Conservation (phyloP, 1,140 invertebrate species). For the Nebria ingens region DNA sequence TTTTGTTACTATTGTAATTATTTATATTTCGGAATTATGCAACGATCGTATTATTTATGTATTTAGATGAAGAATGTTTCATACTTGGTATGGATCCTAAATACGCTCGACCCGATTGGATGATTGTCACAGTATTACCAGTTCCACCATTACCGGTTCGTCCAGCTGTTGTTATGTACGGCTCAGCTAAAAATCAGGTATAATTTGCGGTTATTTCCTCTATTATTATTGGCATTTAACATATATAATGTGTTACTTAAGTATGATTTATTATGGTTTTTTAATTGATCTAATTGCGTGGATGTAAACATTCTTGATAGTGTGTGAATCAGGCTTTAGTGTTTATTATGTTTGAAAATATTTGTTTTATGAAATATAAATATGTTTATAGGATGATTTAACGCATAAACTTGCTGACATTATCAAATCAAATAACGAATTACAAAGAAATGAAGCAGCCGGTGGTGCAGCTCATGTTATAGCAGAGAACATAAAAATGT, state of each 20-base stretch:
- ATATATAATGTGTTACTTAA: too few species aligned
- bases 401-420: conserved; percentile 99
- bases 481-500: conserved; percentile 92
- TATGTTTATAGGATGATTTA: conserved; percentile 76
- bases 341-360: too few species aligned
- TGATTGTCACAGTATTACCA: conserved; percentile 94
- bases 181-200: conserved; percentile 79
- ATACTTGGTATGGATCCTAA: conserved; percentile 94
- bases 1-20: too few species aligned
- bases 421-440: conserved; percentile 96
- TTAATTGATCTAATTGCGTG: too few species aligned
- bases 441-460: conserved; percentile 87
- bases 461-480: conserved; percentile 97
- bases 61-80: conserved; percentile 84
- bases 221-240: too few species aligned
- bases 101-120: conserved; percentile 97
- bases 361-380: too few species aligned
- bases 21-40: too few species aligned
- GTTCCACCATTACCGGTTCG: conserved; percentile 89
- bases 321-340: too few species aligned
- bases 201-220: too few species aligned
- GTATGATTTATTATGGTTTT: background rate
- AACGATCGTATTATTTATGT: conserved; percentile 3
- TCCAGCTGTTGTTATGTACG: conserved; percentile 98
- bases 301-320: too few species aligned